Conservation (phyloP, 2,113 vertebrate genomes). For the Himantopus leucocephalus region DNA sequence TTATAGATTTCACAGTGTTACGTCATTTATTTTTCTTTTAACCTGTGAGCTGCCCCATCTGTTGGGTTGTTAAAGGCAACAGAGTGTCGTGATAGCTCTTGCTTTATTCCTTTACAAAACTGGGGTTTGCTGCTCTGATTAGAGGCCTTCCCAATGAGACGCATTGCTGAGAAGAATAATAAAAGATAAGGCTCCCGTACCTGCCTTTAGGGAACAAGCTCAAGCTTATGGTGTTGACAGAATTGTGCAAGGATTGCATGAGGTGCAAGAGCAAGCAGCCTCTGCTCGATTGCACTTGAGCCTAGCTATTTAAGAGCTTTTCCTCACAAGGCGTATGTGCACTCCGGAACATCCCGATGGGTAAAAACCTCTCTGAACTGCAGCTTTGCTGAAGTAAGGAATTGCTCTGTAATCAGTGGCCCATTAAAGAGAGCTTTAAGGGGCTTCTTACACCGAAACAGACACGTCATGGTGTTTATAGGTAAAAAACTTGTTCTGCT, state of each 20-base stretch:
- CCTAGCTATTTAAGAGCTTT: not conserved
- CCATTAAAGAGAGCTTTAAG: not conserved
- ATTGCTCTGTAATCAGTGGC: not conserved
- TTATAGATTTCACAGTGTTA: not conserved
- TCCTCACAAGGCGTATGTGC: accelerated
- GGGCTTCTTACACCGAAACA: not conserved
- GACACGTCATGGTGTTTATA: not conserved
- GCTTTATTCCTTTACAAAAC: not conserved
- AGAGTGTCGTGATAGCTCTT: not conserved
- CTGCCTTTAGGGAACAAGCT: not conserved
- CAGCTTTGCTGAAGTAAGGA: not conserved
- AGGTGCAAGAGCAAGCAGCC: not conserved
- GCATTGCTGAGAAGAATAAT: not conserved
- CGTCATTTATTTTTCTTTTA: not conserved
- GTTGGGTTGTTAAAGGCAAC: not conserved
- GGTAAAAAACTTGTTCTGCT: not conserved
- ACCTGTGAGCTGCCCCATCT: not conserved
- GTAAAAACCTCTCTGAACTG: not conserved
- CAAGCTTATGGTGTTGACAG: not conserved
- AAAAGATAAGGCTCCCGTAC: not conserved
- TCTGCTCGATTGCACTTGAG: not conserved
- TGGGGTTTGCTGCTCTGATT: not conserved
- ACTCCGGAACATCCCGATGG: accelerated
- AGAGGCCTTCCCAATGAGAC: not conserved
- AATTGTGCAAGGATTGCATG: not conserved